Base-by-base conservation (phyloP, 2,797 vertebrate genomes). In the Channa striata region DNA sequence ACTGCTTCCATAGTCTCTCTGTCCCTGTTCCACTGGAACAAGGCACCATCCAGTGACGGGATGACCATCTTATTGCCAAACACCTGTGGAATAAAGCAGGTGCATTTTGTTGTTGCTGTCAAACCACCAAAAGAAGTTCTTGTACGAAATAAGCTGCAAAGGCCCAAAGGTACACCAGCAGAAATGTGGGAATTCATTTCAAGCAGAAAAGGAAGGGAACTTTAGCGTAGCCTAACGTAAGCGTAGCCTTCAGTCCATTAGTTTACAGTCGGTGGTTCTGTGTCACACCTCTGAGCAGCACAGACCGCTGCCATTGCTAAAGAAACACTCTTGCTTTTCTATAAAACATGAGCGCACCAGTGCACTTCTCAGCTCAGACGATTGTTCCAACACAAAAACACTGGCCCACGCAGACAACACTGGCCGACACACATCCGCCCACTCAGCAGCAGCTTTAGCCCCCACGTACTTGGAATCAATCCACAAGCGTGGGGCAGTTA, bases 31-130 rank as follows among this genome's bases (percentile, higher is more conserved):
- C 97, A 99, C 90, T 99, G 97, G 87, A 99, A 99, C 82, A 99
- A 94, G 81, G 96, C 96, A 42, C 98, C 98, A 42, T 99, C 97
- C 95, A 99, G 89, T 14, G 98, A 99, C 4, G 98, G 98, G 79
- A 99, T 98, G 57, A 99, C 96, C 95, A 99, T 95, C 90, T 98
- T 99, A 88, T 97, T 98, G 72, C 97, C 97, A 91, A 98, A 99
- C 9, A 97, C 96, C 98, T 99, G 80, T 42, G 67, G 10, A 19
- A 43, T 62, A 5, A n/a, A 16, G 5, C 5, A 17, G 13, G 47
- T 10, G 0, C 34, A 5, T 36, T 72, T 37, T 36, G 1, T 53
- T 53, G 5, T n/a, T 5, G 16, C 25, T 12, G 43, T 54, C 14
- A 30, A 57, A 62, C 4, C n/a, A 11, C 19, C 11, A 17, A 37